Evolutionary conservation across 2,113 vertebrate genomes (phyloP).

Genomic region (Pygoscelis adeliae): DNA sequence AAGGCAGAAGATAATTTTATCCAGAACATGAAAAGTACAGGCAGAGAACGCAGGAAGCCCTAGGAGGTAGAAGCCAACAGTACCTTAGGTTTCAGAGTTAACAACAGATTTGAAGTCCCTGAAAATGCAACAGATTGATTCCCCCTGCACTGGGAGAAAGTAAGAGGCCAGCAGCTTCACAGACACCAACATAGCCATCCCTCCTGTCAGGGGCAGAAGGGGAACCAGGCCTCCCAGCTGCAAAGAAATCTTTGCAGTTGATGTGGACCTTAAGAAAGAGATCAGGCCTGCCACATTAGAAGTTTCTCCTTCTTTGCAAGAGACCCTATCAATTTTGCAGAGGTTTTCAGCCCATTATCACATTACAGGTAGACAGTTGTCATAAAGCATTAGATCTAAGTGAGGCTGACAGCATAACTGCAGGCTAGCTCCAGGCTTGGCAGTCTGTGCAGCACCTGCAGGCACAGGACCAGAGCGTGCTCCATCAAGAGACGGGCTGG

Average conservation of each 20-base stretch:
- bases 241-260: background rate
- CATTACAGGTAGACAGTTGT: slow-evolving; percentile 82
- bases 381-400: slow-evolving; percentile 81
- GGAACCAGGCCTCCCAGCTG: background rate
- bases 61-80: background rate
- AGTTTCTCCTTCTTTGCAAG: slow-evolving; percentile 43
- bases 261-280: background rate
- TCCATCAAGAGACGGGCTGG: slow-evolving; percentile 68
- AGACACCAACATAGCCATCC: background rate
- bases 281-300: background rate
- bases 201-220: background rate
- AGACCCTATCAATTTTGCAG: slow-evolving; percentile 80
- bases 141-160: background rate
- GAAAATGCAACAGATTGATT: background rate
- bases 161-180: background rate
- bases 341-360: slow-evolving; percentile 72
- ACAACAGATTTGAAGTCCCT: background rate
- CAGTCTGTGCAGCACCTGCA: slow-evolving; percentile 72
- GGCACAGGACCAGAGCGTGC: slow-evolving; percentile 48
- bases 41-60: background rate
- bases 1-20: background rate
- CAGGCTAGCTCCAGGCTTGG: slow-evolving; percentile 78
- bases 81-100: background rate
- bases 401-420: slow-evolving; percentile 72
- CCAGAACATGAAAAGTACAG: background rate